Evolutionary conservation across 2,797 vertebrate species (phyloP), one percentile per base, ranked within the genome.

Genomic region (Mastacembelus armatus): DNA sequence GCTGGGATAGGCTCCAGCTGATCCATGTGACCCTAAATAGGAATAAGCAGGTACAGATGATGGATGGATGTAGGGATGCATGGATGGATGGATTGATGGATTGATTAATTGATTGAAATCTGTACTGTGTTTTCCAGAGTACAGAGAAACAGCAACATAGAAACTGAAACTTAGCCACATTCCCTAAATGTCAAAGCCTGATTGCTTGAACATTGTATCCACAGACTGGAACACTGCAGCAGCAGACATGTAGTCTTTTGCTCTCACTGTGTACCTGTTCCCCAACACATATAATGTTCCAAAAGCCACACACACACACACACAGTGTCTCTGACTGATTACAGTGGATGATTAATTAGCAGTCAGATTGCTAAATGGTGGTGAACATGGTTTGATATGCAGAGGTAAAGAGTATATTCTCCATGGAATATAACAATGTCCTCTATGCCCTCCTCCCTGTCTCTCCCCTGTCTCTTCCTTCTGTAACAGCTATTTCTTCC

Each of bases 321-420:
- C 49, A 26, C 4, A 61, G 32, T 71, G 68, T 63, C 72, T 88
- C 77, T 88, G 84, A 90, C 85, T 92, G 89, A 93, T 92, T 92
- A 86, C 81, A 74, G 74, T 47, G 62, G 87, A 81, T 90, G 84
- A 92, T 90, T 93, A 91, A 93, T 92, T 92, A 92, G 77, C 77
- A 90, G 85, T 88, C 90, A 92, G 88, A 91, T 85, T 88, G 90
- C 90, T 89, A 92, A 93, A 92, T 44, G 83, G 78, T 69, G 44
- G 79, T 66, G 79, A 89, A 81, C 81, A 85, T 42, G 58, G 74
- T 81, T 89, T 81, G 85, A 89, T 85, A 84, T 88, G 81, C 74
- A 72, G 85, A 88, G 86, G 85, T 90, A 92, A 93, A 90, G 84
- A 78, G 76, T 66, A 80, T 66, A 77, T 51, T 88, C 88, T 89